Conservation (phyloP, 2,113 vertebrate species). For the Thunnus maccoyii region DNA sequence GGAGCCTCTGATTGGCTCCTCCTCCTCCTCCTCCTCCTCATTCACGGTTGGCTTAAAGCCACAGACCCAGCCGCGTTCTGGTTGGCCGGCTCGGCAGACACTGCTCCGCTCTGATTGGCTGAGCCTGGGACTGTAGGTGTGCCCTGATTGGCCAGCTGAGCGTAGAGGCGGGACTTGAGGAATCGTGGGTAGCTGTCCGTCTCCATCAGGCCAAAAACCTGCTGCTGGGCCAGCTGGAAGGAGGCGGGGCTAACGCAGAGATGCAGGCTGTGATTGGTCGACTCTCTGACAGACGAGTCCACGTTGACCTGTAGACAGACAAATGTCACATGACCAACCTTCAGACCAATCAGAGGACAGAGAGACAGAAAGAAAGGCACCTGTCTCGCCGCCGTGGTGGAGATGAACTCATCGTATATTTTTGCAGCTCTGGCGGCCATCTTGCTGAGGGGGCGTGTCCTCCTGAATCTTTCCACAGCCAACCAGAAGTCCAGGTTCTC, state of each 20-base stretch:
- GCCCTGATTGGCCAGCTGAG: slow-evolving; percentile 88
- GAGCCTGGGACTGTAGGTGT: slow-evolving; percentile 72
- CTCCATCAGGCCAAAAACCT: slow-evolving; percentile 95
- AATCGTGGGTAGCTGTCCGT: slow-evolving; percentile 96
- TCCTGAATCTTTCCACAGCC: slow-evolving; percentile 94
- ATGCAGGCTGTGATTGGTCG: slow-evolving; percentile 91
- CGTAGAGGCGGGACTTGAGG: slow-evolving; percentile 91
- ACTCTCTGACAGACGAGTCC: slow-evolving; percentile 91
- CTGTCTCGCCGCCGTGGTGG: slow-evolving; percentile 85
- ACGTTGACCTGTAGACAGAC: slow-evolving; percentile 90
- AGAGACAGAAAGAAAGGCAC: slow-evolving; percentile 26
- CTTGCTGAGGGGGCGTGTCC: slow-evolving; percentile 90
- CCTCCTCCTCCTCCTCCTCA: too few relatives aligned
- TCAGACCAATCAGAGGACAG: background rate
- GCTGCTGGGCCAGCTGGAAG: slow-evolving; percentile 92
- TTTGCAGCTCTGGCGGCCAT: slow-evolving; percentile 91
- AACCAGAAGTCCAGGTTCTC: slow-evolving; percentile 99
- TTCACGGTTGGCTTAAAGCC: too few relatives aligned
- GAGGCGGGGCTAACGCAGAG: slow-evolving; percentile 82
- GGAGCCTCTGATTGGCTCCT: too few relatives aligned
- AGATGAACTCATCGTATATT: slow-evolving; percentile 92
- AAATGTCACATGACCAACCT: slow-evolving; percentile 2
- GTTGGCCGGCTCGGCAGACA: background rate
- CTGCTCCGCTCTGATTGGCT: slow-evolving; percentile 80
- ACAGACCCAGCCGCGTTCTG: background rate